A percentile compares a stretch with the other conserved stretches of the same genome.
phyloP scores from a whole-genome alignment of 1,140 invertebrate species.

The Orchestia grillus region DNA sequence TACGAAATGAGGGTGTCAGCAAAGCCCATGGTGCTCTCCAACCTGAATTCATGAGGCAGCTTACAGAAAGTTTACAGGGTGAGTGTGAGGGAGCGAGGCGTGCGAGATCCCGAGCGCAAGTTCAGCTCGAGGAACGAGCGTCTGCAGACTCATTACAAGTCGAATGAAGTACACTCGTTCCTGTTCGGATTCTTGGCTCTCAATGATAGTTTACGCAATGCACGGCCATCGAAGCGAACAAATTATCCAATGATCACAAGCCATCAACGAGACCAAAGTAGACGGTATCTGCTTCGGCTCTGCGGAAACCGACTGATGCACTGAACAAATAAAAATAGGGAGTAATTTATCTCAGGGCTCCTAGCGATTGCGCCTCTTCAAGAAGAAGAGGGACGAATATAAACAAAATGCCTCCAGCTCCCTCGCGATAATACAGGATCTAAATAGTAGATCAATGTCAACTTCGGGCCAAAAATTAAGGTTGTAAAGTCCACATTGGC shows the following conservation, averaged over 20 bases:
- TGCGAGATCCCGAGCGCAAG: not conserved
- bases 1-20: not conserved
- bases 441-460: not conserved
- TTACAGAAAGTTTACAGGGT: not conserved
- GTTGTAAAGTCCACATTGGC: not conserved
- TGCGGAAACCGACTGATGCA: not conserved
- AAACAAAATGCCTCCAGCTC: not conserved
- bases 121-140: not conserved
- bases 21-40: not conserved
- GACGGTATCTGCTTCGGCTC: slow-evolving; percentile 24
- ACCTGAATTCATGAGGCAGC: not conserved
- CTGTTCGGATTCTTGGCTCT: not conserved
- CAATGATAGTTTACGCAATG: slow-evolving; percentile 32
- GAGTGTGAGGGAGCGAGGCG: not conserved
- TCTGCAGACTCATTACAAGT: not conserved
- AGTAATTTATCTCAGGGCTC: slow-evolving; percentile 3
- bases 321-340: not conserved
- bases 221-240: slow-evolving; percentile 50
- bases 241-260: slow-evolving; percentile 53
- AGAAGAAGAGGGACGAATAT: not conserved
- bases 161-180: slow-evolving; percentile 33
- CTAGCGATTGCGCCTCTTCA: not conserved
- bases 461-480: not conserved
- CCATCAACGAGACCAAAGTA: slow-evolving; percentile 29
- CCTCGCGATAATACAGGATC: not conserved